These are phyloP conservation scores for Dipus sagitta DNA, from an alignment of 2,797 vertebrate genomes.

Conservation along the genomic window DNA sequence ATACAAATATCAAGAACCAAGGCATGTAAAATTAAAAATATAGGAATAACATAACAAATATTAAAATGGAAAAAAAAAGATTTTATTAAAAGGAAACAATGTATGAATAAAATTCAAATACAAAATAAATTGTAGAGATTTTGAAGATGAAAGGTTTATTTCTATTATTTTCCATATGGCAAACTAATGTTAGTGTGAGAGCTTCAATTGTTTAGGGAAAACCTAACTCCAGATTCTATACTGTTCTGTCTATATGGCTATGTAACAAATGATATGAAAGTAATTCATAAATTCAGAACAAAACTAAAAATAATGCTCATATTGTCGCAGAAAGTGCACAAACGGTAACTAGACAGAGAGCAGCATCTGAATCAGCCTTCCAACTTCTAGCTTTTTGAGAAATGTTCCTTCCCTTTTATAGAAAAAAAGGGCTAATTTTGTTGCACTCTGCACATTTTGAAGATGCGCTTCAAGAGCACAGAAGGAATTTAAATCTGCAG, in stretches of 20 bases:
- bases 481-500: constrained; percentile 73
- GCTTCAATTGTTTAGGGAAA: neutral
- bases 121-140: neutral
- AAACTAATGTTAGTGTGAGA: neutral
- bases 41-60: neutral
- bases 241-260: constrained; percentile 25
- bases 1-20: neutral
- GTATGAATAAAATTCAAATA: neutral
- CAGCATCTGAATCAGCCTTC: constrained; percentile 69
- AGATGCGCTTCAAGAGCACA: constrained; percentile 74
- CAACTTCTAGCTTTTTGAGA: constrained; percentile 74
- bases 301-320: constrained; percentile 59
- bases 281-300: constrained; percentile 68
- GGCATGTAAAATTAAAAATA: neutral
- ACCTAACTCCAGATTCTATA: neutral
- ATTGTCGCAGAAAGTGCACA: constrained; percentile 67
- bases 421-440: constrained; percentile 74
- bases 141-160: neutral
- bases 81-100: neutral
- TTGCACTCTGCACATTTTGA: constrained; percentile 71
- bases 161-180: neutral
- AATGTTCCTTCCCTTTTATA: constrained; percentile 77
- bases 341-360: constrained; percentile 68
- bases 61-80: neutral
- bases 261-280: constrained; percentile 31